Evolutionary conservation across 2,888 invertebrate species (phyloP).

Genomic region (Lasioglossum oenotherae): DNA sequence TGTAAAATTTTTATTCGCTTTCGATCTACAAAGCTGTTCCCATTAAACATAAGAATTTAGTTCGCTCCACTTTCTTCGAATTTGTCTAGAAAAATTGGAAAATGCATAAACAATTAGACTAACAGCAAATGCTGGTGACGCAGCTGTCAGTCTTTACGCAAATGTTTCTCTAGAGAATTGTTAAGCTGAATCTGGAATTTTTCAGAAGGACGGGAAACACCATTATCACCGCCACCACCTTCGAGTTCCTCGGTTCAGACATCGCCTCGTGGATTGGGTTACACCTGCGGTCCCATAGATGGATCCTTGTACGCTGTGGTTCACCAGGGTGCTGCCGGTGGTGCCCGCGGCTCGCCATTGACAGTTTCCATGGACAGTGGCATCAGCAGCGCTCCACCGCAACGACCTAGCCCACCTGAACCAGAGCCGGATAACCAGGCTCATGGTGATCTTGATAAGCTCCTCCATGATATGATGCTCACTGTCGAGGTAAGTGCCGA

Average conservation of each 20-base stretch:
- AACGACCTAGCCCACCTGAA: constrained; percentile 82
- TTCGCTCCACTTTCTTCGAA: too few species aligned
- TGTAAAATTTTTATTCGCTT: too few species aligned
- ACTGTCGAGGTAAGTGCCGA: constrained; percentile 89
- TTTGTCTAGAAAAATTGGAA: too few species aligned
- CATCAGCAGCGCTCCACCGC: constrained; percentile 88
- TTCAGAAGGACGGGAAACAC: constrained; percentile 87
- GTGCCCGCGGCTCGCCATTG: constrained; percentile 89
- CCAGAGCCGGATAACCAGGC: constrained; percentile 82
- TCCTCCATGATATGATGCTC: constrained; percentile 93
- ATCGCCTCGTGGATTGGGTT: constrained; percentile 85
- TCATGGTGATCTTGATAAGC: constrained; percentile 92
- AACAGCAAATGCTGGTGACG: too few species aligned
- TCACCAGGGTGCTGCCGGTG: constrained; percentile 81
- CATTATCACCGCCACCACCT: constrained; percentile 82
- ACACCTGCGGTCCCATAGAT: constrained; percentile 94
- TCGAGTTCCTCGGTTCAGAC: constrained; percentile 85
- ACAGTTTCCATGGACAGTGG: constrained; percentile 96
- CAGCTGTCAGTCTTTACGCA: too few species aligned
- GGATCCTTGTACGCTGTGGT: constrained; percentile 93
- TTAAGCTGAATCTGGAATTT: constrained; percentile 38
- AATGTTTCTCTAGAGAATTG: not conserved
- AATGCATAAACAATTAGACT: too few species aligned
- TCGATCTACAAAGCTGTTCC: too few species aligned
- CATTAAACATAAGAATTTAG: too few species aligned